A percentile compares a stretch with the other conserved stretches of the same genome.
Evolutionary conservation across 2,888 invertebrate species (phyloP).

Genomic region (Ophioninae sp.): DNA sequence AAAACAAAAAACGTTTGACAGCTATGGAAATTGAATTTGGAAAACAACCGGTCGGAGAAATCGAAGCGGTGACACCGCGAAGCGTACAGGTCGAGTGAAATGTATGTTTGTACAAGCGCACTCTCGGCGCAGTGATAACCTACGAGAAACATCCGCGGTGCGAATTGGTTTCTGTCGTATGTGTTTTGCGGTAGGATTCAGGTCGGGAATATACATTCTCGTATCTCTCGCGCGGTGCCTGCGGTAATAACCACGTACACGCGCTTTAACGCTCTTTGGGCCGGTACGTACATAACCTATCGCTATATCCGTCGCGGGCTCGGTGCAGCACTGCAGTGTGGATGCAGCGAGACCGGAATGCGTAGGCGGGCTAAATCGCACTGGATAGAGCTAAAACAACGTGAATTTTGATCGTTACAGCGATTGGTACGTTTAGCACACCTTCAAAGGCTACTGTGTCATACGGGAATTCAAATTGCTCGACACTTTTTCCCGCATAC

Average conservation of each 20-base stretch:
- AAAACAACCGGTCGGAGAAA: not conserved
- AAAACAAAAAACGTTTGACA: not conserved
- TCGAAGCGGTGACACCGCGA: not conserved
- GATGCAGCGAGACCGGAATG: slow-evolving; percentile 46
- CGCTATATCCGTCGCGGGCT: slow-evolving; percentile 9
- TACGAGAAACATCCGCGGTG: slow-evolving; percentile 44
- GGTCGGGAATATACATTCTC: slow-evolving; percentile 28
- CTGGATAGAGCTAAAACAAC: slow-evolving; percentile 48
- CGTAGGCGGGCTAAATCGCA: slow-evolving; percentile 60
- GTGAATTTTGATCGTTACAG: slow-evolving; percentile 14
- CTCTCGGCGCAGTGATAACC: slow-evolving; percentile 45
- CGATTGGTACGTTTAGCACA: slow-evolving; percentile 31
- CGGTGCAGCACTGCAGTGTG: slow-evolving; percentile 46
- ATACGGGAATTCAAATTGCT: not conserved
- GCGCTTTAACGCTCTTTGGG: slow-evolving; percentile 49
- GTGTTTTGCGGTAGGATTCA: slow-evolving; percentile 36
- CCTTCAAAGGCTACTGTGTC: not conserved
- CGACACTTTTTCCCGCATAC: not conserved
- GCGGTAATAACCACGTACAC: slow-evolving; percentile 47
- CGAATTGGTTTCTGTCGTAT: slow-evolving; percentile 50
- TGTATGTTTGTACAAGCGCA: slow-evolving; percentile 4
- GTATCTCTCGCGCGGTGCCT: slow-evolving; percentile 28
- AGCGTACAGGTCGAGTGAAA: not conserved
- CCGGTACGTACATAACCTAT: slow-evolving; percentile 16
- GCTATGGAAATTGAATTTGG: not conserved